Base-by-base conservation (phyloP, 2,888 invertebrate genomes). In the Ptychoptera contaminata region DNA sequence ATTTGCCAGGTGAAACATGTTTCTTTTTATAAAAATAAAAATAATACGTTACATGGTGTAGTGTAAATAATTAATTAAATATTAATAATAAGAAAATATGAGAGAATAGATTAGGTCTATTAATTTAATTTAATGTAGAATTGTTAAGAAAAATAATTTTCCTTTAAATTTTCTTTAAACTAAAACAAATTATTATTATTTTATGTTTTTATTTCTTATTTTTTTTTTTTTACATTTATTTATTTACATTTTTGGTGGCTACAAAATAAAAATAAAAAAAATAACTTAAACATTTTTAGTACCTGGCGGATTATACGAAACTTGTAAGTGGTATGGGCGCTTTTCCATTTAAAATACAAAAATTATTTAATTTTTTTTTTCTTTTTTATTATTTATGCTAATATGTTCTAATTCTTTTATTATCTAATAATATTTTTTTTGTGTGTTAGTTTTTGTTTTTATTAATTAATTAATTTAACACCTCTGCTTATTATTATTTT, bases 261-360 rank as follows among this genome's bases (percentile, higher is more conserved):
- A 37, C 31, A 16, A 15, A 14, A 43, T 39, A 45, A 48, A 49
- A 43, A 38, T 6, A 9, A 32, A 32, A 11, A 32, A 32, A 32
- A 32, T 7, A 32, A 32, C 39, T 43, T 44, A 37, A 45, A 45
- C 43, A 15, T 35, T 30, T 14, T 34, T 15, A 40, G 30, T 16
- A 59, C 53, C 58, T 56, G 63, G 58, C 56, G 31, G 65, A 64
- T 54, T 56, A 56, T 65, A 65, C 63, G 62, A 63, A 58, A 51
- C 54, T 61, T 56, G 66, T 64, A 65, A 65, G 65, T 65, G 63
- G 63, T 66, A 63, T 65, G 62, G 63, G 63, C 59, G 63, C 61
- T 66, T 65, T n/a, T 58, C 58, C 58, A 50, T 40, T 32, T 31
- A 40, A 30, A 40, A 15, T 15, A 40, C n/a, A 30, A n/a, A 37